A percentile compares a stretch with the other conserved stretches of the same genome.
phyloP scores from a whole-genome alignment of 2,888 invertebrate species.

The Tenthredo scrophulariae region DNA sequence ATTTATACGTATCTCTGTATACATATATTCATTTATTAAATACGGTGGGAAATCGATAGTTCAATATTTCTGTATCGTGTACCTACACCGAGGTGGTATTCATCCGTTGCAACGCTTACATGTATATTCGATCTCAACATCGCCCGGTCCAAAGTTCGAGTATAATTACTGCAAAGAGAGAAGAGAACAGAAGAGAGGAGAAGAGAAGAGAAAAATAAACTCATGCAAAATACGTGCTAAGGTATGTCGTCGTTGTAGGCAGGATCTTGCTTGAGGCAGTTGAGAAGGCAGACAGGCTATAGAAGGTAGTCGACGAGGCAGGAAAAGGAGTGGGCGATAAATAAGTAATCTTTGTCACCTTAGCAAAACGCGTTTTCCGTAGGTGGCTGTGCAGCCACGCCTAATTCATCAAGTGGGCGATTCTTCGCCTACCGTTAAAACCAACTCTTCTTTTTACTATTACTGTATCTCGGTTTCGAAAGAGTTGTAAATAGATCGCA shows the following conservation, averaged over 20 bases:
- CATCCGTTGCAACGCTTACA: neutral
- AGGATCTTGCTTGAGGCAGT: neutral
- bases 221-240: neutral
- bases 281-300: slow-evolving; percentile 59
- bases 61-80: neutral
- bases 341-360: slow-evolving; percentile 58
- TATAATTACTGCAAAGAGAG: neutral
- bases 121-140: neutral
- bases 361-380: slow-evolving; percentile 41
- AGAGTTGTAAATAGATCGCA: neutral
- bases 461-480: neutral
- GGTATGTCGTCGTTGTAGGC: slow-evolving; percentile 4
- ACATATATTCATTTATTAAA: neutral
- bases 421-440: neutral
- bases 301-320: slow-evolving; percentile 68
- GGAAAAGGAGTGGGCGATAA: slow-evolving; percentile 67
- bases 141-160: slow-evolving; percentile 19
- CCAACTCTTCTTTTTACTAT: neutral
- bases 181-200: neutral
- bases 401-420: slow-evolving; percentile 43
- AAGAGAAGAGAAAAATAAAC: neutral
- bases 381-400: slow-evolving; percentile 33
- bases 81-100: neutral
- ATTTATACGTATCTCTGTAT: neutral
- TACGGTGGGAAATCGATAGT: neutral